These are phyloP conservation scores for Brenthis hecate DNA, from an alignment of 2,888 invertebrate genomes.

Conservation along the genomic window DNA sequence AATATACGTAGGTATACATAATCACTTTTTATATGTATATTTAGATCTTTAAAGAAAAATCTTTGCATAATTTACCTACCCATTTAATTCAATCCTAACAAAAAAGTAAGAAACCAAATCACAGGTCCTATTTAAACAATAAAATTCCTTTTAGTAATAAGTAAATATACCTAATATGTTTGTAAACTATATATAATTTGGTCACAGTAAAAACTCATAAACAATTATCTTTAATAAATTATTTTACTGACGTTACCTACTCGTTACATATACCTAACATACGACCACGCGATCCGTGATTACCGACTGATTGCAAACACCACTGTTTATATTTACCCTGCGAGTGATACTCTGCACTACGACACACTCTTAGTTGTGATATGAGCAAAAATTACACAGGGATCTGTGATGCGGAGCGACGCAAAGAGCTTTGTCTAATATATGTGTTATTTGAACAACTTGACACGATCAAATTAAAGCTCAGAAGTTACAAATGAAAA, in stretches of 20 bases:
- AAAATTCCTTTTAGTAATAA: too few species aligned
- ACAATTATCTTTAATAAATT: neutral
- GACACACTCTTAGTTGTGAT: conserved; percentile 32
- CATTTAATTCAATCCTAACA: too few species aligned
- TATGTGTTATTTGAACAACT: conserved; percentile 16
- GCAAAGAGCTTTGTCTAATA: conserved; percentile 19
- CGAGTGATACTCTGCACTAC: conserved; percentile 30
- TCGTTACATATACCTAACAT: conserved; percentile 16
- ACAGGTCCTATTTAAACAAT: too few species aligned
- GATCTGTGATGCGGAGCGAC: conserved; percentile 13
- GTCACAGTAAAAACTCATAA: neutral
- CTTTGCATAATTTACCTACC: too few species aligned
- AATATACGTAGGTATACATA: too few species aligned
- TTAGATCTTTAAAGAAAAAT: too few species aligned
- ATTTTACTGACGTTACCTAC: conserved; percentile 33
- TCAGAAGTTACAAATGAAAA: neutral
- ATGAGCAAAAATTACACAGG: conserved; percentile 20
- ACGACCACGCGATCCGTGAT: conserved; percentile 43
- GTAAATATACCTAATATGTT: too few species aligned
- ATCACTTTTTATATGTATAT: too few species aligned
- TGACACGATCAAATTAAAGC: conserved; percentile 14
- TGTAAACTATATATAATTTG: too few species aligned
- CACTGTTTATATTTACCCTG: conserved; percentile 46
- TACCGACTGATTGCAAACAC: conserved; percentile 46
- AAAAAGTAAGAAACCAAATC: too few species aligned